A percentile compares a stretch with the other conserved stretches of the same genome.
These are phyloP conservation scores for Drosophila rhopaloa DNA, from an alignment of 1,140 invertebrate genomes.

Conservation along the genomic window DNA sequence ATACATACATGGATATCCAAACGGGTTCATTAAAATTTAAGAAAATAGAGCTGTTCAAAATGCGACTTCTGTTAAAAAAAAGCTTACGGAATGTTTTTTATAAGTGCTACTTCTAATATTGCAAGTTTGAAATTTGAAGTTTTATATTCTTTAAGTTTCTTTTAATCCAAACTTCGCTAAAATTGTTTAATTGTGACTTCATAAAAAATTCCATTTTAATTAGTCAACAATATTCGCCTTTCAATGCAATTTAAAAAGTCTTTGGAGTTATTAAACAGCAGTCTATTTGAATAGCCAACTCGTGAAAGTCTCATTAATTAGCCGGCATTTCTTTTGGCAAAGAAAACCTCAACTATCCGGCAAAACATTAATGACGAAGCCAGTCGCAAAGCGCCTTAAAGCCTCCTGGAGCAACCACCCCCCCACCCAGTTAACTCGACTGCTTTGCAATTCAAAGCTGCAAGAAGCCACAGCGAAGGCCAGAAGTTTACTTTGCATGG, in stretches of 20 bases:
- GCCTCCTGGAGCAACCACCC: neutral
- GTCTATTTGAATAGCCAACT: conserved; percentile 14
- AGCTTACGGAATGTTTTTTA: no score
- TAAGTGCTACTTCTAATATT: no score
- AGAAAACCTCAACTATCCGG: conserved; percentile 31
- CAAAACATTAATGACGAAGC: conserved; percentile 31
- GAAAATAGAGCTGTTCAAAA: neutral
- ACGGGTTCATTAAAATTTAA: neutral
- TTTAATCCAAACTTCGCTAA: no score
- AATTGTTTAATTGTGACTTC: no score
- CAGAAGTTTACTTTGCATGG: conserved; percentile 77
- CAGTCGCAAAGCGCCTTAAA: conserved; percentile 1
- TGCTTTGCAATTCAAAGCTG: conserved; percentile 63
- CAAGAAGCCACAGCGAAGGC: conserved; percentile 57
- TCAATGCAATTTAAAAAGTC: no score
- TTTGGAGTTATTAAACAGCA: neutral
- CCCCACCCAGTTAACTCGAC: conserved; percentile 34
- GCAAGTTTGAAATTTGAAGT: no score
- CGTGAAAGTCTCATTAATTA: conserved; percentile 47
- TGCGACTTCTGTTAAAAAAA: no score
- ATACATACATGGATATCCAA: no score
- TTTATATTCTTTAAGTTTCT: no score
- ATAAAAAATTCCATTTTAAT: no score
- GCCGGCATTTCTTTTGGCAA: conserved; percentile 30
- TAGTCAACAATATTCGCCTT: no score